A percentile compares a stretch with the other conserved stretches of the same genome.
These are phyloP conservation scores for Dendrolimus punctatus DNA, from an alignment of 1,140 invertebrate genomes.

Conservation along the genomic window DNA sequence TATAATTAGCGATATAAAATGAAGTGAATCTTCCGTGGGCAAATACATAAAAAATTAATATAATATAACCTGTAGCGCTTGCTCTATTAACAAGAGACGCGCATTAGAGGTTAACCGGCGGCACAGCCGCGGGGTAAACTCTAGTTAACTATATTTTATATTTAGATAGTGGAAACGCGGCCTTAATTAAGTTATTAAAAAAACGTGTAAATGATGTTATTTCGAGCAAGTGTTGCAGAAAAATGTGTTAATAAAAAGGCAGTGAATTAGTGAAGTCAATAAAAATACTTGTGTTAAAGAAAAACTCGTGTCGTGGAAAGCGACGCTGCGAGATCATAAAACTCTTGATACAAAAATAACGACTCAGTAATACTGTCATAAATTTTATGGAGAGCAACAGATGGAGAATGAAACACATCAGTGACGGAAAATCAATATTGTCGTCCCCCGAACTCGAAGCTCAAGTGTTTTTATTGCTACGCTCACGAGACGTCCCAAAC, in stretches of 20 bases:
- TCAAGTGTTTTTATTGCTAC: slow-evolving; percentile 43
- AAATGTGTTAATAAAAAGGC: slow-evolving; percentile 13
- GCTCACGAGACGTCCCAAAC: slow-evolving; percentile 22
- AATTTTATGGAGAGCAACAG: slow-evolving; percentile 68
- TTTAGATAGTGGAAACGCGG: neutral
- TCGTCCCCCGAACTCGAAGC: slow-evolving; percentile 43
- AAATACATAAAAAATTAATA: no score
- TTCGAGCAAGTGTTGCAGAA: neutral
- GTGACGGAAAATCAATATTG: slow-evolving; percentile 59
- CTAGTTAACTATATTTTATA: neutral
- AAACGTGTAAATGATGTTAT: no score
- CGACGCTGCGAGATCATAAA: slow-evolving; percentile 40
- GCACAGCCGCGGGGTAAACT: no score
- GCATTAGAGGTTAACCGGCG: no score
- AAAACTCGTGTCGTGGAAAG: slow-evolving; percentile 38
- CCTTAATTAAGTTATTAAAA: no score
- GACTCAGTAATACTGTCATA: slow-evolving; percentile 61
- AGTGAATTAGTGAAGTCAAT: slow-evolving; percentile 23
- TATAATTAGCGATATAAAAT: no score
- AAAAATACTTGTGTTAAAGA: slow-evolving; percentile 26
- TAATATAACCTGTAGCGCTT: no score
- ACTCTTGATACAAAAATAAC: slow-evolving; percentile 65
- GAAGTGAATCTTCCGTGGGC: no score
- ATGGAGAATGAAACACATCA: slow-evolving; percentile 62
- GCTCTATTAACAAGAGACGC: no score